These are phyloP conservation scores for Cryptophagus acutangulus DNA, from an alignment of 2,888 invertebrate genomes.

Conservation along the genomic window DNA sequence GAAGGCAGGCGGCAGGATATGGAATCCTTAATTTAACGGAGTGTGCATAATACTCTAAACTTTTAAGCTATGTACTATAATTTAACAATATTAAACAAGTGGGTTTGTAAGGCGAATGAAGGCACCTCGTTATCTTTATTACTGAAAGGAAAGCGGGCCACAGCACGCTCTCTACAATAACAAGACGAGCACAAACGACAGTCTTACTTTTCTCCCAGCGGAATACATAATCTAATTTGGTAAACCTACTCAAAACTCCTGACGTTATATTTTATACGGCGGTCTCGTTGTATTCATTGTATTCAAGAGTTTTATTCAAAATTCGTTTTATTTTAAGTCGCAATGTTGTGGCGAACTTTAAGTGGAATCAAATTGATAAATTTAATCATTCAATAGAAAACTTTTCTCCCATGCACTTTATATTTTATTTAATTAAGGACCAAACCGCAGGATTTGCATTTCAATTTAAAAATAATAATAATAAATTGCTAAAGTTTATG, in stretches of 20 bases:
- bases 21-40: conserved; percentile 11
- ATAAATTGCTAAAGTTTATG: no score
- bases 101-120: conserved; percentile 32
- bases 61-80: conserved; percentile 34
- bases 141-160: conserved; percentile 34
- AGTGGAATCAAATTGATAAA: conserved; percentile 27
- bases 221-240: conserved; percentile 40
- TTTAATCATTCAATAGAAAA: conserved; percentile 21
- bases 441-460: no score
- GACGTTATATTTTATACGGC: conserved; percentile 35
- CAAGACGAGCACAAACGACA: conserved; percentile 32
- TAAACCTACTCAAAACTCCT: conserved; percentile 35
- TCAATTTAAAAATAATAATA: no score
- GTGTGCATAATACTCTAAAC: conserved; percentile 27
- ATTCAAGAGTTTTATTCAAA: conserved; percentile 25
- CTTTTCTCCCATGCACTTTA: no score
- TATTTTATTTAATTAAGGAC: no score
- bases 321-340: conserved; percentile 23
- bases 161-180: conserved; percentile 28
- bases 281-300: conserved; percentile 22
- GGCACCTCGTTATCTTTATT: conserved; percentile 43
- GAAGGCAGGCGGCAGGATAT: no score
- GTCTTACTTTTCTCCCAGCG: conserved; percentile 32
- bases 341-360: conserved; percentile 21
- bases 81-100: conserved; percentile 36